A percentile compares a stretch with the other conserved stretches of the same genome.
These are phyloP conservation scores for Diadumene lineata DNA, from an alignment of 92 coral and sea anemone genomes.

Conservation along the genomic window DNA sequence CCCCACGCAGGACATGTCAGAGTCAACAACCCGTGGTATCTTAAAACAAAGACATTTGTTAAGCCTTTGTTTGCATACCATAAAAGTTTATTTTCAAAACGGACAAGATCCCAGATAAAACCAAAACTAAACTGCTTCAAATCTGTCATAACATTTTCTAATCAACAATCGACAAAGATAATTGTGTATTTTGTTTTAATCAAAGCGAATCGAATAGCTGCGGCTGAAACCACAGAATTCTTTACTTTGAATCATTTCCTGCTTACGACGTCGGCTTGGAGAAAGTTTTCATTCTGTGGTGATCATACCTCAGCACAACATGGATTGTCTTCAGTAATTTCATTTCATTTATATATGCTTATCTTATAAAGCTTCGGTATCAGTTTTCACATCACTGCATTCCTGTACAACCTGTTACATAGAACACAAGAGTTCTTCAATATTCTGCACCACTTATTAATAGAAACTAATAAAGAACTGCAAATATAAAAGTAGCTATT, in stretches of 20 bases:
- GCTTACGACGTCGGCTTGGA: not conserved
- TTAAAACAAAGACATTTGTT: not conserved
- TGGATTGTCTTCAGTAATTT: constrained; percentile 7
- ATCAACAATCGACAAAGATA: not conserved
- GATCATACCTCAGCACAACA: no score
- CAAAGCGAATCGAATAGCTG: not conserved
- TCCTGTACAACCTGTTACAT: constrained; percentile 31
- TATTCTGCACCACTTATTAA: not conserved
- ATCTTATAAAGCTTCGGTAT: not conserved
- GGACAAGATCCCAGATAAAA: constrained; percentile 8
- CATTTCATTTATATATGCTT: constrained; percentile 2
- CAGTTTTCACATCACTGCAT: constrained; percentile 5
- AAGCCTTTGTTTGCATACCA: not conserved
- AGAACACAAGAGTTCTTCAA: not conserved
- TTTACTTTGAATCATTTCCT: constrained; percentile 24
- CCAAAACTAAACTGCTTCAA: constrained; percentile 5
- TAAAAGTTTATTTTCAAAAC: constrained; percentile 4
- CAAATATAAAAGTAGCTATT: not conserved
- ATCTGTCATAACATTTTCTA: constrained; percentile 21
- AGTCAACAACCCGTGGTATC: not conserved
- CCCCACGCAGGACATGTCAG: not conserved
- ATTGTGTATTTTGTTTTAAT: not conserved
- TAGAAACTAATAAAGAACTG: not conserved
- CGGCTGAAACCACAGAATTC: not conserved
- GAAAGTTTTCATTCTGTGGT: not conserved